Percentiles rank a stretch among this genome's conserved stretches.
These are phyloP conservation scores for Deilephila elpenor DNA, from an alignment of 2,888 invertebrate species.

Conservation along the genomic window DNA sequence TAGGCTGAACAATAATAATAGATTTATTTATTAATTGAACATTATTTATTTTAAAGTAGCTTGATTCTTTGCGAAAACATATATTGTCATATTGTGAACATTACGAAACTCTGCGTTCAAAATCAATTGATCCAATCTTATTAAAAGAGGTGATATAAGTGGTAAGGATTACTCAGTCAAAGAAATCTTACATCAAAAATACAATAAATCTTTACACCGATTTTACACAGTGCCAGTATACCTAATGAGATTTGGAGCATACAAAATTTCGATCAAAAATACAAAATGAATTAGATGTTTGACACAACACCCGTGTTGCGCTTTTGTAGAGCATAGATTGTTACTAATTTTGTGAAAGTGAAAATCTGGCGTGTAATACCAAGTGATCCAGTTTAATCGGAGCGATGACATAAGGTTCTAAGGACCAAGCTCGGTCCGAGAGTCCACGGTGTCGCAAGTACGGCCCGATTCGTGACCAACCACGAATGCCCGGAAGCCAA, in stretches of 20 bases:
- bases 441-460: conserved; percentile 57
- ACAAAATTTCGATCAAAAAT: no score
- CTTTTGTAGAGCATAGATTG: conserved; percentile 28
- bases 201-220: not conserved
- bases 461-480: conserved; percentile 68
- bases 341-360: conserved; percentile 43
- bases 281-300: not conserved
- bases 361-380: conserved; percentile 42
- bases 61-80: not conserved
- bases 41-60: not conserved
- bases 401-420: conserved; percentile 61
- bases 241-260: not conserved
- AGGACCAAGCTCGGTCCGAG: conserved; percentile 48
- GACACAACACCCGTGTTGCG: not conserved
- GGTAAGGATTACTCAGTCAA: not conserved
- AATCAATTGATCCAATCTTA: not conserved
- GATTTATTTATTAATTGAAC: not conserved
- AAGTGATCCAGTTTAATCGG: conserved; percentile 55
- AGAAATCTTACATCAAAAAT: not conserved
- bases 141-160: not conserved
- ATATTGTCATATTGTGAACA: not conserved
- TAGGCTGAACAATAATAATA: no score
- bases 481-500: conserved; percentile 77
- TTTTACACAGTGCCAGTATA: not conserved
- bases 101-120: not conserved